Evolutionary conservation across 2,797 vertebrate genomes (phyloP).

Genomic region (Pygocentrus nattereri): DNA sequence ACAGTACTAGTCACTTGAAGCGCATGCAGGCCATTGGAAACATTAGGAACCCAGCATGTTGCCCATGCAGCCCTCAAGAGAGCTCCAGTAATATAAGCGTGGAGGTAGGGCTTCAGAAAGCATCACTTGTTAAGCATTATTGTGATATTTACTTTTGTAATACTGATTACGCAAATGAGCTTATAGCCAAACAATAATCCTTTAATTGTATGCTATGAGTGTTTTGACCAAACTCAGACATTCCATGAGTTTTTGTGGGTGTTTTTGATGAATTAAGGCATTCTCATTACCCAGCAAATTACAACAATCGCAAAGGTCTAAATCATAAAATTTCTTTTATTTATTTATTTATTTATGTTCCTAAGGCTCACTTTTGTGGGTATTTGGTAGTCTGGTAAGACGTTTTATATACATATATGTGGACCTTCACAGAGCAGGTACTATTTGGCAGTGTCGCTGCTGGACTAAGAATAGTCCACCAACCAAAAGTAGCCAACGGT

Average conservation of each 20-base stretch:
- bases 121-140: background rate
- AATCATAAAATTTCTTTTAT: background rate
- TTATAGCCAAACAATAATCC: background rate
- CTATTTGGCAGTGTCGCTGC: too few relatives aligned
- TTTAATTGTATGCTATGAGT: background rate
- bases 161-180: background rate
- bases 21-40: slow-evolving; percentile 82
- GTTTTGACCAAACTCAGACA: background rate
- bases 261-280: background rate
- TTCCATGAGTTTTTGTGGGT: background rate
- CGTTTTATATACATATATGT: too few relatives aligned
- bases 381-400: too few relatives aligned
- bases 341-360: too few relatives aligned
- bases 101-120: slow-evolving; percentile 15
- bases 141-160: too few relatives aligned
- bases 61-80: slow-evolving; percentile 42
- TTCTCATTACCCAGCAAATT: background rate
- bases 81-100: slow-evolving; percentile 41
- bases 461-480: too few relatives aligned
- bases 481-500: too few relatives aligned
- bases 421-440: too few relatives aligned
- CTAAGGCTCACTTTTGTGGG: background rate
- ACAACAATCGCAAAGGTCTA: background rate
- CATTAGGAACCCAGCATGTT: slow-evolving; percentile 72
- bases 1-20: slow-evolving; percentile 69